Evolutionary conservation across 2,888 invertebrate genomes (phyloP).

Genomic region (Eristalinus aeneus): DNA sequence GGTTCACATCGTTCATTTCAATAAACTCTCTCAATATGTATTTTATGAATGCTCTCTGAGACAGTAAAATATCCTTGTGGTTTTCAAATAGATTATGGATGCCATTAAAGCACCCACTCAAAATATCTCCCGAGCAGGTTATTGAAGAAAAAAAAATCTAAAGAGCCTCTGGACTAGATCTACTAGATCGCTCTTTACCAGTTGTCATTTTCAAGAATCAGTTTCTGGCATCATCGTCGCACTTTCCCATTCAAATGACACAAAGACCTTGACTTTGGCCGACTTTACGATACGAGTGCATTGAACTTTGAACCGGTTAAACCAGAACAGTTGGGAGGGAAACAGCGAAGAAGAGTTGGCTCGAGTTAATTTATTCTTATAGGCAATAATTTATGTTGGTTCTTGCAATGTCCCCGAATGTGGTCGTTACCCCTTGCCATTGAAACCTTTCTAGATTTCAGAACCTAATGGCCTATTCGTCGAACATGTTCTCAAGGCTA

Average conservation of each 20-base stretch:
- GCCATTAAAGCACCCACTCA: not conserved
- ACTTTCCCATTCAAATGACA: not conserved
- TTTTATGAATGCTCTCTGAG: not conserved
- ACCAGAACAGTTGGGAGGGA: not conserved
- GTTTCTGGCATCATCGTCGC: not conserved
- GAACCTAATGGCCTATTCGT: not conserved
- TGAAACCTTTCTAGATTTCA: not conserved
- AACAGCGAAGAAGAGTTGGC: not conserved
- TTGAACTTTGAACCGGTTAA: not conserved
- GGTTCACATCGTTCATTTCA: not conserved
- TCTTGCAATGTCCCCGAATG: not conserved
- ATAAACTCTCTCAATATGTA: not conserved
- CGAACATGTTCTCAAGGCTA: not conserved
- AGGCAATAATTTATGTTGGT: not conserved
- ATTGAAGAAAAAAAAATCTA: no score
- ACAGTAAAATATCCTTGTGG: no score
- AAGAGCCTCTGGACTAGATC: no score
- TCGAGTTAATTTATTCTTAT: not conserved
- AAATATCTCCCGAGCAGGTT: not conserved
- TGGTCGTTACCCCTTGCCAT: not conserved
- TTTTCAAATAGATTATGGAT: not conserved
- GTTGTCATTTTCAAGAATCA: not conserved
- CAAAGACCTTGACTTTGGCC: not conserved
- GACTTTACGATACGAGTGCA: not conserved
- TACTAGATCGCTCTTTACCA: no score